Evolutionary conservation across 2,888 invertebrate species (phyloP).

Genomic region (Scelioninae gen. 1): DNA sequence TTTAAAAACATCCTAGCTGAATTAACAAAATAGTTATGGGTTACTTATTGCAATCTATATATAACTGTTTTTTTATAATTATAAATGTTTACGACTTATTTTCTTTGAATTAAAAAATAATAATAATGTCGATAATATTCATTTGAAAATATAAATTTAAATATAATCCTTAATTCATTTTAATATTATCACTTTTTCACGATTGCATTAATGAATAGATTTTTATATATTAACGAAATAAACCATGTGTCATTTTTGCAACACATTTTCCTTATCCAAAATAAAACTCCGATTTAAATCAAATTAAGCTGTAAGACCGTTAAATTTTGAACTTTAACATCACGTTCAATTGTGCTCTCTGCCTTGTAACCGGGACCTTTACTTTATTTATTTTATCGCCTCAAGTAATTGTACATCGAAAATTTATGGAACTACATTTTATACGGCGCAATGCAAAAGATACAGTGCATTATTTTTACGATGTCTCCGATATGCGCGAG

Average conservation of each 20-base stretch:
- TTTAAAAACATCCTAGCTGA: slow-evolving; percentile 32
- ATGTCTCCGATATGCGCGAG: slow-evolving; percentile 30
- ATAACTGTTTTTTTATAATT: too few relatives aligned
- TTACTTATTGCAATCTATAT: not conserved
- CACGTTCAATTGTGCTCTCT: not conserved
- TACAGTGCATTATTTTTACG: slow-evolving; percentile 42
- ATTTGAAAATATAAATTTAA: too few relatives aligned
- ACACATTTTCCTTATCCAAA: too few relatives aligned
- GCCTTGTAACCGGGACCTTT: not conserved
- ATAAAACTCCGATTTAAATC: too few relatives aligned
- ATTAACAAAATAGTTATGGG: slow-evolving; percentile 39
- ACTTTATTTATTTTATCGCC: slow-evolving; percentile 31
- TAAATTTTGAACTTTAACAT: slow-evolving; percentile 13
- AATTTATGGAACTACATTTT: slow-evolving; percentile 38
- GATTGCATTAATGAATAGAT: too few relatives aligned
- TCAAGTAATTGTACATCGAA: slow-evolving; percentile 27
- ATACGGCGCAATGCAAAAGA: slow-evolving; percentile 39
- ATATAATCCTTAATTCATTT: too few relatives aligned
- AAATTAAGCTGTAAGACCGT: slow-evolving; percentile 11
- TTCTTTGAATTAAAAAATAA: too few relatives aligned
- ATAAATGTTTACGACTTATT: too few relatives aligned
- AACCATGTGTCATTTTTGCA: too few relatives aligned
- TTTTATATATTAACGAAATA: too few relatives aligned
- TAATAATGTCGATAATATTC: too few relatives aligned
- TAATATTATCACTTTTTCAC: too few relatives aligned